Base-by-base conservation (phyloP, 2,888 invertebrate species). In the Vesta saturnalis region DNA sequence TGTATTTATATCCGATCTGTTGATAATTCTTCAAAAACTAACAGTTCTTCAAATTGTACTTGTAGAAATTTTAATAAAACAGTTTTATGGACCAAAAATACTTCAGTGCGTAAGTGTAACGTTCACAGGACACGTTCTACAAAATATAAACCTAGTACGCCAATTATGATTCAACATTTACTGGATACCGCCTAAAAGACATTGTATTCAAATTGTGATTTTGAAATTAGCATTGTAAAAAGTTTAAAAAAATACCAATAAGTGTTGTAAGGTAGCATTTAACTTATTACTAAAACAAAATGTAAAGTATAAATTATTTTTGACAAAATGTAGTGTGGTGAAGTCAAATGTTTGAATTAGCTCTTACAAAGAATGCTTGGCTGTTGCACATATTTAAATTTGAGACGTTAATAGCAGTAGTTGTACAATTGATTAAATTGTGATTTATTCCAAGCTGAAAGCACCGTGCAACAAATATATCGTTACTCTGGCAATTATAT, bases 161-260 rank as follows among this genome's bases (percentile, higher is more conserved):
- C 80, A 18, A 73, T 82, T 21, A 78, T 83, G 79, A 77, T 82
- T 39, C 81, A 81, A 61, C 81, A 81, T 72, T 74, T 83, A 59
- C 73, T 82, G 66, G 83, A 82, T 69, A 77, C 78, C 15, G 77
- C 78, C 56, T 79, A 75, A 65, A 18, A 63, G 58, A 61, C 64
- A 64, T 46, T 64, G 47, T 60, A 60, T 64, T 61, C 55, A 64
- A 69, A 64, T 68, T 64, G 69, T 64, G 64, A 64, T 64, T 69
- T 64, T 57, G 39, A 61, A 67, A 49, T 58, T 57, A 62, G 49
- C 22, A 52, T 39, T 64, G 60, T 64, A 64, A 68, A 60, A 49
- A 14, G 18, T 35, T 46, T 56, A 30, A 58, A n/a, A n/a, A 49
- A 60, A 59, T 61, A 62, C 39, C 57, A 57, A 56, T 39, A 62